These are phyloP conservation scores for Taxidea taxus DNA, from an alignment of 2,113 vertebrate species.

Conservation along the genomic window DNA sequence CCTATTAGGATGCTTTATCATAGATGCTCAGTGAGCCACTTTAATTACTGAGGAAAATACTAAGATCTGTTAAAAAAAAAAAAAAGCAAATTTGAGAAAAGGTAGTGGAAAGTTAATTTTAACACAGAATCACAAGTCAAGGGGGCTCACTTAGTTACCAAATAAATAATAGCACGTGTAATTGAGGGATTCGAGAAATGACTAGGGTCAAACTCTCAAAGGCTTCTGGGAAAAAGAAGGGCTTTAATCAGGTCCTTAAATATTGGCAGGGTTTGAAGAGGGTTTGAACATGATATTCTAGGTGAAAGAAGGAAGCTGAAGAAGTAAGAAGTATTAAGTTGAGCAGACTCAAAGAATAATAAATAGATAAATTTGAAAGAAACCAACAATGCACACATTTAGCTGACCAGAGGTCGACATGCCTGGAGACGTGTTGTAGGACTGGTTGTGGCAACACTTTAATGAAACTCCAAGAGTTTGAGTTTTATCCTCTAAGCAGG, in stretches of 20 bases:
- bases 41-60: neutral
- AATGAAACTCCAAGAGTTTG: neutral
- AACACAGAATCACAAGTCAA: neutral
- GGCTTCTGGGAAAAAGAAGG: neutral
- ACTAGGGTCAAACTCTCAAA: neutral
- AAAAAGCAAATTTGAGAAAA: neutral
- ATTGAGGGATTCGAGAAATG: neutral
- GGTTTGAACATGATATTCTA: neutral
- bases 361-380: neutral
- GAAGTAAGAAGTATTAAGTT: neutral
- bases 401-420: neutral
- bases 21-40: neutral
- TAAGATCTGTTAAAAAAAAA: neutral
- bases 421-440: neutral
- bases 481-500: neutral
- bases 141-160: neutral
- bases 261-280: neutral
- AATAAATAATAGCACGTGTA: neutral
- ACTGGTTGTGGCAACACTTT: neutral
- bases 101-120: neutral
- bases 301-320: neutral
- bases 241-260: neutral
- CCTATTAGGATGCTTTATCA: neutral
- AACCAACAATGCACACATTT: neutral
- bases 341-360: neutral